These are phyloP conservation scores for Dryadula phaetusa DNA, from an alignment of 2,888 invertebrate species.

Conservation along the genomic window DNA sequence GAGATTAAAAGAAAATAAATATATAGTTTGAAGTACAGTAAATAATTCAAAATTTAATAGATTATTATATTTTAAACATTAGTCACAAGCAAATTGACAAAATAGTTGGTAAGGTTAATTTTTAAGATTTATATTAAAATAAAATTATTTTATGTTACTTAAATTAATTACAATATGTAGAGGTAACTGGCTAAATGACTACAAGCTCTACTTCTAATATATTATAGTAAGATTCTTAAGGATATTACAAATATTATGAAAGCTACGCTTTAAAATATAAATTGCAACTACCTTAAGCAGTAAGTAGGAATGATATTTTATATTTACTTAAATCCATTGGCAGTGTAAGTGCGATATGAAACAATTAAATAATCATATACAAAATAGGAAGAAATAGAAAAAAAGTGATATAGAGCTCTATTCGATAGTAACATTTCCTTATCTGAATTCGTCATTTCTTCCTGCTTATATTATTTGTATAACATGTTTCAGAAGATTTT, in stretches of 20 bases:
- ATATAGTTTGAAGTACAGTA: too few relatives aligned
- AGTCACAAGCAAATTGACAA: too few relatives aligned
- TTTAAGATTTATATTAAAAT: not conserved
- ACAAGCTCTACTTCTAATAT: constrained; percentile 6
- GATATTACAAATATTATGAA: not conserved
- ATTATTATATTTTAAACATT: too few relatives aligned
- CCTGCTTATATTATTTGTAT: too few relatives aligned
- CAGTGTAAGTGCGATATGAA: not conserved
- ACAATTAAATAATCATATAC: not conserved
- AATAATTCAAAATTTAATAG: too few relatives aligned
- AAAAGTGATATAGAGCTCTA: too few relatives aligned
- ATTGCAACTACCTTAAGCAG: not conserved
- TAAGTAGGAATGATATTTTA: not conserved
- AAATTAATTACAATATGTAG: not conserved
- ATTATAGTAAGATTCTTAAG: not conserved
- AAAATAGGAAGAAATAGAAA: not conserved
- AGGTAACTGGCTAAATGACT: not conserved
- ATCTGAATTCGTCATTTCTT: too few relatives aligned
- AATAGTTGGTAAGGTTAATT: too few relatives aligned
- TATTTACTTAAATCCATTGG: not conserved
- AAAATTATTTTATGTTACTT: not conserved
- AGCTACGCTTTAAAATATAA: constrained; percentile 5
- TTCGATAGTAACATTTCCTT: too few relatives aligned
- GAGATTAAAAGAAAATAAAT: too few relatives aligned
- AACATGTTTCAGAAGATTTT: too few relatives aligned